phyloP scores from a whole-genome alignment of 1,140 invertebrate genomes.

The Galendromus occidentalis region DNA sequence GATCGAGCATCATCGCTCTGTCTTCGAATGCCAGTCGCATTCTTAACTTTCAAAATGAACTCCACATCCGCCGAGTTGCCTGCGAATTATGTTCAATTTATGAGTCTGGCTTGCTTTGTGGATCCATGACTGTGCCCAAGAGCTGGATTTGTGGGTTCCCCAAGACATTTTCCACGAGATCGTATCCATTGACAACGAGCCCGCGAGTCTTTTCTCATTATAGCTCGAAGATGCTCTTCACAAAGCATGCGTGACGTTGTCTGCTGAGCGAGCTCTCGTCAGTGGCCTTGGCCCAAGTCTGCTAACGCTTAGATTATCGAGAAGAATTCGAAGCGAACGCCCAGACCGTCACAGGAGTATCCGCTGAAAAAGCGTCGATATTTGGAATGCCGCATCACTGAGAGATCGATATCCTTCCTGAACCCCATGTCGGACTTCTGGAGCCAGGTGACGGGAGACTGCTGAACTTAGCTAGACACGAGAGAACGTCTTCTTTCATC shows the following conservation, averaged over 20 bases:
- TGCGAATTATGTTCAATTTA: constrained; percentile 21
- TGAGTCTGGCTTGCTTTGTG: constrained; percentile 22
- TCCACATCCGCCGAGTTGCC: constrained; percentile 34
- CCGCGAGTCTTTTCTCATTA: too few species aligned
- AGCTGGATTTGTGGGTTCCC: neutral
- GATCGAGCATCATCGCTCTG: constrained; percentile 26
- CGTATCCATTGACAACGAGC: constrained; percentile 9
- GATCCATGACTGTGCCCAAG: too few species aligned
- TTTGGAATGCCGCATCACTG: too few species aligned
- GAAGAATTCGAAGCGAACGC: neutral
- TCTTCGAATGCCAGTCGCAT: constrained; percentile 18
- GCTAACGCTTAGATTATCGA: neutral
- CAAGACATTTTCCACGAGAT: constrained; percentile 20
- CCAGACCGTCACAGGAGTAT: too few species aligned
- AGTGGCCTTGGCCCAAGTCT: constrained; percentile 2
- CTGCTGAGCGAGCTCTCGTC: neutral
- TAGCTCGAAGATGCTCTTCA: too few species aligned
- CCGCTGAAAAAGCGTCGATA: too few species aligned
- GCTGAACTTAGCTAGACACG: too few species aligned
- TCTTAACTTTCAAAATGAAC: constrained; percentile 32
- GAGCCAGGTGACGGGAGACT: too few species aligned
- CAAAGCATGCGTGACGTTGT: neutral
- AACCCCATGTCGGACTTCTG: too few species aligned
- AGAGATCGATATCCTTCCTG: too few species aligned
- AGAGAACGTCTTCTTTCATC: too few species aligned